phyloP scores from a whole-genome alignment of 1,140 invertebrate species.

The Pogonomyrmex californicus region DNA sequence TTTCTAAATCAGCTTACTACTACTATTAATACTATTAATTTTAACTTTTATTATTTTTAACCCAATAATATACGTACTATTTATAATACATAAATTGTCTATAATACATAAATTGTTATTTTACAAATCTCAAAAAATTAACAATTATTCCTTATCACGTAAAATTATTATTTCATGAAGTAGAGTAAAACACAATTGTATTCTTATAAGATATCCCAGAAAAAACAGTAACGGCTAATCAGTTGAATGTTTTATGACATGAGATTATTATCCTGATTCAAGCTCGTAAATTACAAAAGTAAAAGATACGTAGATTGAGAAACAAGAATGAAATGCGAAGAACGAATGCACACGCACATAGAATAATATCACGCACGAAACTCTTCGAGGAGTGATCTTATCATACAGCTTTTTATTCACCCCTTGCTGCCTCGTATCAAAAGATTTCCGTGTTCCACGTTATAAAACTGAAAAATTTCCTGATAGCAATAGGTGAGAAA shows the following conservation, averaged over 20 bases:
- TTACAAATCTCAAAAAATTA: neutral
- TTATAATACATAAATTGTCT: neutral
- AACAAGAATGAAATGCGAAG: slow-evolving; percentile 16
- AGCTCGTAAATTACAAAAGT: slow-evolving; percentile 24
- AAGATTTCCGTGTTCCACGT: neutral
- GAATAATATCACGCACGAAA: slow-evolving; percentile 14
- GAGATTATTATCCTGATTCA: slow-evolving; percentile 29
- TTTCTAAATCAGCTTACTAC: neutral
- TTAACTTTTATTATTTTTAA: neutral
- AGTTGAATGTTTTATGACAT: neutral
- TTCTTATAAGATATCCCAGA: neutral
- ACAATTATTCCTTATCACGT: neutral
- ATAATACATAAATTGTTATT: neutral
- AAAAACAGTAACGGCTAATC: slow-evolving; percentile 6
- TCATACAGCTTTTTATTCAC: neutral
- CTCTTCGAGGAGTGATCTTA: slow-evolving; percentile 1
- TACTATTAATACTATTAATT: neutral
- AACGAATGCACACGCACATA: neutral
- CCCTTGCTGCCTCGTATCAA: neutral
- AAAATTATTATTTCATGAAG: slow-evolving; percentile 1
- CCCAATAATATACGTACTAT: neutral
- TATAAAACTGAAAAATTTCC: neutral
- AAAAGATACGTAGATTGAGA: neutral
- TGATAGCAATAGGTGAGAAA: neutral
- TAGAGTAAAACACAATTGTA: neutral